Evolutionary conservation across 2,888 invertebrate species (phyloP).

Genomic region (Cantharis rustica): DNA sequence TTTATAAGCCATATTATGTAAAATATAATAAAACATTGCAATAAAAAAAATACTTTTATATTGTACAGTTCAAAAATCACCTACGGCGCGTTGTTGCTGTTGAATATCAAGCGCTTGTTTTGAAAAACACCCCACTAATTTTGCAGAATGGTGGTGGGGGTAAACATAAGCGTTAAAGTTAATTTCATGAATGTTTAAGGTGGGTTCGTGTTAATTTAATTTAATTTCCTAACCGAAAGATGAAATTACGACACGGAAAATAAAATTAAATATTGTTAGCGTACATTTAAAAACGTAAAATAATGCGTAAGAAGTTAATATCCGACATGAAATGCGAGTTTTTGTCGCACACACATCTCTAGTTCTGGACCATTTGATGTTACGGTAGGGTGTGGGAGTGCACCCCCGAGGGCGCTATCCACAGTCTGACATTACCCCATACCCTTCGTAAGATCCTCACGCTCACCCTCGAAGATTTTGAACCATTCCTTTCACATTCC

Average conservation of each 20-base stretch:
- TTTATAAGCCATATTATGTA: too few species aligned
- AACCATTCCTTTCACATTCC: constrained; percentile 35
- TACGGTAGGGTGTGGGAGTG: constrained; percentile 37
- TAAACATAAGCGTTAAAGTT: constrained; percentile 16
- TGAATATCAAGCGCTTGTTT: not conserved
- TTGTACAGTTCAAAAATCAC: not conserved
- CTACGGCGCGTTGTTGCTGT: not conserved
- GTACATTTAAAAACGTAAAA: not conserved
- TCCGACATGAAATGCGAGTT: not conserved
- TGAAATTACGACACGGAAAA: not conserved
- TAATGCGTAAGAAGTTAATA: not conserved
- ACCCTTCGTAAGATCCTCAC: constrained; percentile 30
- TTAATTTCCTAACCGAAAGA: not conserved
- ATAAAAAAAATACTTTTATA: not conserved
- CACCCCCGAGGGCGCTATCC: constrained; percentile 36
- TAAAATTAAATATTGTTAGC: not conserved
- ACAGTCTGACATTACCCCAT: constrained; percentile 41
- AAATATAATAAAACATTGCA: not conserved
- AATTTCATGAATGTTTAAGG: constrained; percentile 36
- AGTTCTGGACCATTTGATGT: constrained; percentile 39
- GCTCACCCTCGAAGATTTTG: constrained; percentile 32
- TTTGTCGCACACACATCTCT: constrained; percentile 28
- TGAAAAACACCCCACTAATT: not conserved
- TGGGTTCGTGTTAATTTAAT: constrained; percentile 22
- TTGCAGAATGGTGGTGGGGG: not conserved